phyloP scores from a whole-genome alignment of 92 coral and sea anemone genomes.

The Siderastrea siderea region DNA sequence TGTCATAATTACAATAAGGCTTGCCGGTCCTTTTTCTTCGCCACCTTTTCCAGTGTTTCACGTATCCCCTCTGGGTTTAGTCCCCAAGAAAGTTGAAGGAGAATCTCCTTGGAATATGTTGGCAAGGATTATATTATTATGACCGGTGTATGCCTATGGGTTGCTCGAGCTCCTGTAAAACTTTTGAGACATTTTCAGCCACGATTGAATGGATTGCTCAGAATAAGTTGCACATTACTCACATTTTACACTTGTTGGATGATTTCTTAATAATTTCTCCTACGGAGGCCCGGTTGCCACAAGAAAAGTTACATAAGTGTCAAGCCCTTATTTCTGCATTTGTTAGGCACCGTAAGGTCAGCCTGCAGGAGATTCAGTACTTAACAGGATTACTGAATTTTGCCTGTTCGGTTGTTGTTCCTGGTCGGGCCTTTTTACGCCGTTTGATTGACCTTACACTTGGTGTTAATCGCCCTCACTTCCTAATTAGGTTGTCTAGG shows the following conservation, averaged over 20 bases:
- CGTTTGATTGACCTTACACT: conserved; percentile 37
- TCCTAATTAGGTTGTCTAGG: neutral
- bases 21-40: conserved; percentile 41
- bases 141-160: conserved; percentile 42
- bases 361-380: conserved; percentile 21
- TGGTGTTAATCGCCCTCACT: conserved; percentile 32
- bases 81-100: conserved; percentile 58
- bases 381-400: conserved; percentile 24
- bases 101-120: conserved; percentile 30
- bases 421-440: conserved; percentile 52
- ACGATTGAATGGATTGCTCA: conserved; percentile 48
- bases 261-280: conserved; percentile 70
- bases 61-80: conserved; percentile 65
- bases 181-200: conserved; percentile 28
- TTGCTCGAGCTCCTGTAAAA: conserved; percentile 37
- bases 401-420: conserved; percentile 6
- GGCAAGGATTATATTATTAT: conserved; percentile 20
- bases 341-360: conserved; percentile 11
- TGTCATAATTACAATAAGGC: neutral
- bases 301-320: conserved; percentile 43
- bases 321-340: conserved; percentile 9
- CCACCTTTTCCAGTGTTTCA: conserved; percentile 31
- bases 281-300: conserved; percentile 62
- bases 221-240: conserved; percentile 13
- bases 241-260: conserved; percentile 66